Conservation (phyloP, 1,140 invertebrate genomes). For the Drosophila fuyamai region DNA sequence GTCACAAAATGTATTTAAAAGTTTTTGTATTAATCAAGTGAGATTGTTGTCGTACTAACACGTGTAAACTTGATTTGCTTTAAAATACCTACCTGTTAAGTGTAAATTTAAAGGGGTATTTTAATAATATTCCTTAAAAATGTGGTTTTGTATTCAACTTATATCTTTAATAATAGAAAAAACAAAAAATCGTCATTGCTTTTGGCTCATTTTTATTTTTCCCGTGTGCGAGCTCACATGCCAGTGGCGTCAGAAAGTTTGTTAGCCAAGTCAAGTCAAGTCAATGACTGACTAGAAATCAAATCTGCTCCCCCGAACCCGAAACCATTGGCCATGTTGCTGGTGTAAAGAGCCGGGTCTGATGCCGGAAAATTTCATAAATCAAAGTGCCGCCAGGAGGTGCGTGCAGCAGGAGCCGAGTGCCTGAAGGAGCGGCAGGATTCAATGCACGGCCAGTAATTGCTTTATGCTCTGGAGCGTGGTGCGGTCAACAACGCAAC, state of each 20-base stretch:
- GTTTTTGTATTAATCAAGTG: no score
- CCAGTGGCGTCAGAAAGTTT: constrained; percentile 28
- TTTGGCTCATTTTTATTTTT: constrained; percentile 14
- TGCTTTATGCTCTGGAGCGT: constrained; percentile 78
- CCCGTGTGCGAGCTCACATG: constrained; percentile 19
- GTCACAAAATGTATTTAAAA: no score
- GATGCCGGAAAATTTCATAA: constrained; percentile 70
- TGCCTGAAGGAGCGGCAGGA: constrained; percentile 30
- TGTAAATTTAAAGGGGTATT: no score
- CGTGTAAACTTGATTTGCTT: no score
- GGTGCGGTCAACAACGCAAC: constrained; percentile 77
- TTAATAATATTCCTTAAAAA: no score
- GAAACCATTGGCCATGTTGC: constrained; percentile 11
- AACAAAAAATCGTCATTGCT: neutral
- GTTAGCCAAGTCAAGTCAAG: constrained; percentile 37
- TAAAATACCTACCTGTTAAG: no score
- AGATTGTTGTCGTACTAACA: no score
- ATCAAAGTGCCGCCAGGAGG: constrained; percentile 55
- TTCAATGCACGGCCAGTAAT: constrained; percentile 76
- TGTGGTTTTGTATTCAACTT: no score
- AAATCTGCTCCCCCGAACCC: constrained; percentile 25
- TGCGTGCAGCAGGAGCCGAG: constrained; percentile 13
- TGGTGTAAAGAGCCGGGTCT: constrained; percentile 15
- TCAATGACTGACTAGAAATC: constrained; percentile 53
- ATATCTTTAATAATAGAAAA: neutral